Evolutionary conservation across 2,797 vertebrate genomes (phyloP), one percentile per base, ranked within the genome.

Genomic region (Eulemur albifrons): DNA sequence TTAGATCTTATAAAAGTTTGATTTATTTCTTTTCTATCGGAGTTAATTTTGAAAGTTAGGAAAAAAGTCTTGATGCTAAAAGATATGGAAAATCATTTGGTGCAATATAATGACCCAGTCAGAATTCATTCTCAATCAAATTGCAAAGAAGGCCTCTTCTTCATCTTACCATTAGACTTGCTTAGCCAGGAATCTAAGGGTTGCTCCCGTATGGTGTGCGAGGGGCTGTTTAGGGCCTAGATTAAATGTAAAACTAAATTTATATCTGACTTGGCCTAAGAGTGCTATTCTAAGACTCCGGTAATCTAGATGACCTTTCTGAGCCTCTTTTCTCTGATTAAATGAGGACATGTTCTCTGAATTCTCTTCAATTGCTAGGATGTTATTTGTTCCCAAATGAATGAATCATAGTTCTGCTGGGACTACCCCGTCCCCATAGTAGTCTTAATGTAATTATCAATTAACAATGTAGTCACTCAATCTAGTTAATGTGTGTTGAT

Each of bases 1-100:
- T 65, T 92, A 97, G 96, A 96, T 97, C 87, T 96, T 97, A 97
- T 96, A 96, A 93, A 97, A 88, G 72, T 84, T 97, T 97, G 97
- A 97, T 97, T 97, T 97, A 97, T 96, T 96, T 97, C 93, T 96
- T 94, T 96, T 90, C 80, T 96, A 93, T 95, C 25, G 69, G 77
- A 94, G 89, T 96, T 97, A 93, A 97, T 96, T 97, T 95, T 90
- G 93, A 96, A 97, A 97, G 94, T 93, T 96, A 79, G 75, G 57
- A 5, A 25, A 35, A 35, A 84, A 96, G 48, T 94, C 54, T 90
- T 93, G 95, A 90, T 93, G 76, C 59, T 87, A 88, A 93, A 30
- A 88, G 85, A 98, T 91, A 96, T 20, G 32, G 84, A 83, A 97
- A 96, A 96, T 96, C 32, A 90, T 95, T 84, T 17, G 23, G 1